Conservation (phyloP, 64 coral and sea anemone species). For the Porites australiensis region DNA sequence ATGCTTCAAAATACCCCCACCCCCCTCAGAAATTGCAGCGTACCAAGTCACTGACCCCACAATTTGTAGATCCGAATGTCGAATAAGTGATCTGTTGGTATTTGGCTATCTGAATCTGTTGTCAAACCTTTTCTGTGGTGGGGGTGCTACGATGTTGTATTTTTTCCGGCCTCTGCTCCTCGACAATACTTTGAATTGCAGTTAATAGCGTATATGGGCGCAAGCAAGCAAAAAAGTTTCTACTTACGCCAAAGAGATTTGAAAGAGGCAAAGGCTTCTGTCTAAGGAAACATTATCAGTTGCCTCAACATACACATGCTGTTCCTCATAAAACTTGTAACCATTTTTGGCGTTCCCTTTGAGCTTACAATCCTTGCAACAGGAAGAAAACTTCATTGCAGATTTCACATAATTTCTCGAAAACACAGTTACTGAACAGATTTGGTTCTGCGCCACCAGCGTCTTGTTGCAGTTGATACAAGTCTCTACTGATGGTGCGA, state of each 20-base stretch:
- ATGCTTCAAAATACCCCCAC: too few species aligned
- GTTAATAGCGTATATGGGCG: too few species aligned
- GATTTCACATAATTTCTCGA: neutral
- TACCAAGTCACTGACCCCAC: too few species aligned
- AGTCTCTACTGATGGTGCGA: neutral
- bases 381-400: slow-evolving; percentile 8
- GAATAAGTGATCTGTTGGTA: neutral
- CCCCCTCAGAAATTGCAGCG: too few species aligned
- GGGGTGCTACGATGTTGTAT: too few species aligned
- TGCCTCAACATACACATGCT: slow-evolving; percentile 16
- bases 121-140: too few species aligned
- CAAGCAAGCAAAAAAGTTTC: too few species aligned
- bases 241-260: slow-evolving; percentile 56
- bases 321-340: neutral
- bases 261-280: slow-evolving; percentile 7
- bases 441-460: slow-evolving; percentile 28
- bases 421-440: slow-evolving; percentile 15
- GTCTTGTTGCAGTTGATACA: neutral
- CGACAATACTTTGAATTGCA: too few species aligned
- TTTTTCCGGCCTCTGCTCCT: too few species aligned
- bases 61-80: neutral
- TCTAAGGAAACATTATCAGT: slow-evolving; percentile 24
- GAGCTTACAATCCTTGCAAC: slow-evolving; percentile 19
- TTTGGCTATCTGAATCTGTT: too few species aligned
- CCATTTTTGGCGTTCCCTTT: neutral